Conservation (phyloP, 64 coral and sea anemone genomes). For the Pachyseris speciosa region DNA sequence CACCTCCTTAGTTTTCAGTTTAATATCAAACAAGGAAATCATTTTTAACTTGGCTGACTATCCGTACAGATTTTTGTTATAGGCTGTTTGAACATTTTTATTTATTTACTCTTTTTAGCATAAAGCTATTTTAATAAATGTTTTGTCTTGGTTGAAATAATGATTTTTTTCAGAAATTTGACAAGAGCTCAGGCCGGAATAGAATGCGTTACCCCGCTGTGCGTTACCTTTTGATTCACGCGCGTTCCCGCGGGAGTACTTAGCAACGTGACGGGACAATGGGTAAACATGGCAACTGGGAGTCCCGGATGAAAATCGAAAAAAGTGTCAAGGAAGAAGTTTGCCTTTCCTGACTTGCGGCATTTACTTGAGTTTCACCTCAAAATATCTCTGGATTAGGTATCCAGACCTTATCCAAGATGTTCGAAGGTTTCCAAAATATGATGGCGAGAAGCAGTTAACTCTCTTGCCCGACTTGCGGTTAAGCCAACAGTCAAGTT, state of each 20-base stretch:
- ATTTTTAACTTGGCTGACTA: too few species aligned
- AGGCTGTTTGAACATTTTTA: too few species aligned
- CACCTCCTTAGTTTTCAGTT: too few species aligned
- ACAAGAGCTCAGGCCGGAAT: not conserved
- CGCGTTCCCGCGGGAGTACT: constrained; percentile 34
- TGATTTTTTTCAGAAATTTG: too few species aligned
- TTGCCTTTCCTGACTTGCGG: too few species aligned
- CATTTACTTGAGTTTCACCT: not conserved
- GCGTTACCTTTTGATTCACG: constrained; percentile 1
- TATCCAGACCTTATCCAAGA: not conserved
- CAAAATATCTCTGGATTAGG: not conserved
- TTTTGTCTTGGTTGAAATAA: too few species aligned
- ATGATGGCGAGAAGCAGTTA: not conserved
- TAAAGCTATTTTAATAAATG: too few species aligned
- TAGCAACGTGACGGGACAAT: constrained; percentile 77
- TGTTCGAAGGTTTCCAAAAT: not conserved
- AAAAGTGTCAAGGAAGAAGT: constrained; percentile 23
- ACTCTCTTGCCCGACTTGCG: too few species aligned
- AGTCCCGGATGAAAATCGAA: constrained; percentile 56
- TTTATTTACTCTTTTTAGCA: too few species aligned
- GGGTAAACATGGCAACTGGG: constrained; percentile 66
- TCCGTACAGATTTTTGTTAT: too few species aligned
- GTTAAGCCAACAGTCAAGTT: too few species aligned
- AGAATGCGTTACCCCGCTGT: not conserved
- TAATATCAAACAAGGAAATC: too few species aligned